A percentile compares a stretch with the other conserved stretches of the same genome.
Conservation (phyloP, 2,888 invertebrate species). For the Dione vanillae region DNA sequence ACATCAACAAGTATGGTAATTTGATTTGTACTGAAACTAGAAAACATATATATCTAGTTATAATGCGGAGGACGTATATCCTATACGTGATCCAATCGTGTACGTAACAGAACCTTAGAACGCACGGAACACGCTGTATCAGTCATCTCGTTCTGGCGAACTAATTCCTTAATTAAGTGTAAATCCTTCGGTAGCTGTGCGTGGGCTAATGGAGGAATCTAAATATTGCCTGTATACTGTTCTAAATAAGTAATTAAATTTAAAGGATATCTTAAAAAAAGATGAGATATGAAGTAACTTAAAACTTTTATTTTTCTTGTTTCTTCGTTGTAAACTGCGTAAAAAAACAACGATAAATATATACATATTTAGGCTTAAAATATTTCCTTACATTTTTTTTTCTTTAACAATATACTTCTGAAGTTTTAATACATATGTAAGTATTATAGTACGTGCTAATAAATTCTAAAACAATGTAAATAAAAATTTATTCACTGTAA, state of each 20-base stretch:
- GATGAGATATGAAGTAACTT: too few species aligned
- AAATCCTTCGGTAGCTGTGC: conserved; percentile 59
- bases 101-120: conserved; percentile 57
- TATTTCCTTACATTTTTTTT: too few species aligned
- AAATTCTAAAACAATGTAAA: too few species aligned
- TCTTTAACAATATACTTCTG: too few species aligned
- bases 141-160: conserved; percentile 56
- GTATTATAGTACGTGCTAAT: too few species aligned
- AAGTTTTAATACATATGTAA: too few species aligned
- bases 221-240: neutral
- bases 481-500: too few species aligned
- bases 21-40: neutral
- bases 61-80: conserved; percentile 31
- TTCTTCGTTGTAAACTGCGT: too few species aligned
- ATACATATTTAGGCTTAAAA: too few species aligned
- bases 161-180: conserved; percentile 72
- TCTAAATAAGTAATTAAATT: neutral
- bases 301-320: too few species aligned
- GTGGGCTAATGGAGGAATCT: conserved; percentile 43
- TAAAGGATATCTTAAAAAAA: too few species aligned
- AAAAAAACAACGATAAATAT: too few species aligned
- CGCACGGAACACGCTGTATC: conserved; percentile 55
- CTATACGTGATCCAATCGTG: conserved; percentile 55
- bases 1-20: conserved; percentile 17
- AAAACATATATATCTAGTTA: neutral